These are phyloP conservation scores for Channallabes apus DNA, from an alignment of 2,797 vertebrate genomes.

Conservation along the genomic window DNA sequence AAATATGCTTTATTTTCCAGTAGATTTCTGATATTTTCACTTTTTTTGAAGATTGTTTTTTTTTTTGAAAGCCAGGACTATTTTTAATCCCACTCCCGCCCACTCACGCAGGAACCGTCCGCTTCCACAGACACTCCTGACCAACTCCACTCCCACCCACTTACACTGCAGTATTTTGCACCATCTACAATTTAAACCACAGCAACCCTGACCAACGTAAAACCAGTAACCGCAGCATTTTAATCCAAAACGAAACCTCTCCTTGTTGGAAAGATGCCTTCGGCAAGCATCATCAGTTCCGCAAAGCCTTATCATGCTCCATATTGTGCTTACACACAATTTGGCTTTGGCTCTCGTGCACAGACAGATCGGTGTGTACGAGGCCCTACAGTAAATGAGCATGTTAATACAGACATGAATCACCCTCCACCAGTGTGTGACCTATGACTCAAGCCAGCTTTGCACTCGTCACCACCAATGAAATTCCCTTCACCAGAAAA, in stretches of 20 bases:
- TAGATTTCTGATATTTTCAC: too few species aligned
- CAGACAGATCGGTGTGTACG: neutral
- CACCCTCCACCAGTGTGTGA: conserved; percentile 36
- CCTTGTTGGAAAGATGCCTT: neutral
- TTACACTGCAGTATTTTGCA: neutral
- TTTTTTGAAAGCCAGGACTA: neutral
- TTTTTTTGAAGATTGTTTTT: neutral
- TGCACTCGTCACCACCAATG: conserved; percentile 44
- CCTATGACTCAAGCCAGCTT: conserved; percentile 42
- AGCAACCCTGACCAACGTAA: neutral
- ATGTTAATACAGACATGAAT: conserved; percentile 26
- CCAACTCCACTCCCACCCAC: conserved; percentile 1
- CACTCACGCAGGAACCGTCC: neutral
- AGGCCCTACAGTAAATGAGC: neutral
- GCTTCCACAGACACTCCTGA: neutral
- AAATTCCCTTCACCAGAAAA: conserved; percentile 55
- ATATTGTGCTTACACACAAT: neutral
- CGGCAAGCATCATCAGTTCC: neutral
- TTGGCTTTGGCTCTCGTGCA: neutral
- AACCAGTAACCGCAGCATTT: neutral
- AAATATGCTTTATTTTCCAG: too few species aligned
- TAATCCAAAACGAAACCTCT: neutral
- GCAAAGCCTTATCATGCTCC: neutral
- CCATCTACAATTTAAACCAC: neutral
- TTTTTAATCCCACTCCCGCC: neutral